These are phyloP conservation scores for Pomatorhinus ruficollis DNA, from an alignment of 2,113 vertebrate species.

Conservation along the genomic window DNA sequence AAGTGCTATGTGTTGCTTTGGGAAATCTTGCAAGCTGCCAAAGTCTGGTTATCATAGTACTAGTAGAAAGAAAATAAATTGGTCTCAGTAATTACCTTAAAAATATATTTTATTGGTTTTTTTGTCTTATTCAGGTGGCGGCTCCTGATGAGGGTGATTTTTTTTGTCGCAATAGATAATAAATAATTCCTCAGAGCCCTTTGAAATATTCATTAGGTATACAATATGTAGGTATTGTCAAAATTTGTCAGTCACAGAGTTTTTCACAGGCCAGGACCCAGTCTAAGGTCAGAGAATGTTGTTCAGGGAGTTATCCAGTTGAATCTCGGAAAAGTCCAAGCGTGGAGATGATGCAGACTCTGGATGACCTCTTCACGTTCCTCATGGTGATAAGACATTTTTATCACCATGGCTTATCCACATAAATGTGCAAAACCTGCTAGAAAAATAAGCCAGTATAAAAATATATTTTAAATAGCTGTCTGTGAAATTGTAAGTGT, in stretches of 20 bases:
- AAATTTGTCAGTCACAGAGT: not conserved
- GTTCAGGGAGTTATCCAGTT: rapidly evolving
- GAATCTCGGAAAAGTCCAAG: not conserved
- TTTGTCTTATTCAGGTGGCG: not conserved
- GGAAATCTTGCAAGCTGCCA: not conserved
- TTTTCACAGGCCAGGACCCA: not conserved
- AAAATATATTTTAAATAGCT: not conserved
- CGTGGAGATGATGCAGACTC: rapidly evolving
- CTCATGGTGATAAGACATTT: not conserved
- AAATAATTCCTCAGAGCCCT: not conserved
- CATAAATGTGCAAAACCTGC: not conserved
- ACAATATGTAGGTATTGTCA: not conserved
- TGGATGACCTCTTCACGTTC: not conserved
- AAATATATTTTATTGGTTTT: not conserved
- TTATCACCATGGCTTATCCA: not conserved
- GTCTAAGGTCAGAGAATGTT: not conserved
- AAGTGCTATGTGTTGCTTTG: not conserved
- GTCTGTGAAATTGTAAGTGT: rapidly evolving
- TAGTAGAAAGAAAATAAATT: not conserved
- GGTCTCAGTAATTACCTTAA: not conserved
- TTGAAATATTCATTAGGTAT: not conserved
- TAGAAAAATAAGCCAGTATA: not conserved
- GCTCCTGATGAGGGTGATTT: not conserved
- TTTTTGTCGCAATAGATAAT: not conserved
- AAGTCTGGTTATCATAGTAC: not conserved